These are phyloP conservation scores for Trichogramma dendrolimi DNA, from an alignment of 2,888 invertebrate genomes.

Conservation along the genomic window DNA sequence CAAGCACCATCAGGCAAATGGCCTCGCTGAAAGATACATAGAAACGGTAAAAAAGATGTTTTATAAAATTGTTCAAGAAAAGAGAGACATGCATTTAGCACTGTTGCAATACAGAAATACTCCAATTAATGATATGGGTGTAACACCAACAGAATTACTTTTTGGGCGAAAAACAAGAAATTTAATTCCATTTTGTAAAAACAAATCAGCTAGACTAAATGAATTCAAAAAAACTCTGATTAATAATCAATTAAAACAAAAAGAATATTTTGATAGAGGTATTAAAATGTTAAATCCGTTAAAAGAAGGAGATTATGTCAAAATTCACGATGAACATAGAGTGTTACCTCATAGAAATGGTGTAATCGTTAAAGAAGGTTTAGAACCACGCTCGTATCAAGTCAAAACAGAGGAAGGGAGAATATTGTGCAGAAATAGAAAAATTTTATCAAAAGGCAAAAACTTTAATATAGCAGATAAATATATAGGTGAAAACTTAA, in stretches of 20 bases:
- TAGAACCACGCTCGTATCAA: slow-evolving; percentile 9
- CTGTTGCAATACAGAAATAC: slow-evolving; percentile 29
- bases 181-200: slow-evolving; percentile 14
- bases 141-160: slow-evolving; percentile 27
- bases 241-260: slow-evolving; percentile 13
- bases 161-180: slow-evolving; percentile 19
- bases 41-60: slow-evolving; percentile 25
- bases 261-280: slow-evolving; percentile 11
- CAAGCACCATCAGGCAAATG: slow-evolving; percentile 23
- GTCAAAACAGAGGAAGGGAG: slow-evolving; percentile 8
- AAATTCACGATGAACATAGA: slow-evolving; percentile 11
- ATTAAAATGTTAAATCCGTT: slow-evolving; percentile 10
- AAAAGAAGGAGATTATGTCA: slow-evolving; percentile 13
- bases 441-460: not conserved
- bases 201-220: not conserved
- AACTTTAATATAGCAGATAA: too few species aligned
- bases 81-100: slow-evolving; percentile 23
- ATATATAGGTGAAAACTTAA: too few species aligned
- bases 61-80: slow-evolving; percentile 13
- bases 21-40: slow-evolving; percentile 23
- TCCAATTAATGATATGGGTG: slow-evolving; percentile 24
- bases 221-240: not conserved
- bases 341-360: slow-evolving; percentile 10
- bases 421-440: slow-evolving; percentile 8
- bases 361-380: slow-evolving; percentile 1